Evolutionary conservation across 2,113 vertebrate species (phyloP), one percentile per base, ranked within the genome.

Genomic region (Bostrychus sinensis): DNA sequence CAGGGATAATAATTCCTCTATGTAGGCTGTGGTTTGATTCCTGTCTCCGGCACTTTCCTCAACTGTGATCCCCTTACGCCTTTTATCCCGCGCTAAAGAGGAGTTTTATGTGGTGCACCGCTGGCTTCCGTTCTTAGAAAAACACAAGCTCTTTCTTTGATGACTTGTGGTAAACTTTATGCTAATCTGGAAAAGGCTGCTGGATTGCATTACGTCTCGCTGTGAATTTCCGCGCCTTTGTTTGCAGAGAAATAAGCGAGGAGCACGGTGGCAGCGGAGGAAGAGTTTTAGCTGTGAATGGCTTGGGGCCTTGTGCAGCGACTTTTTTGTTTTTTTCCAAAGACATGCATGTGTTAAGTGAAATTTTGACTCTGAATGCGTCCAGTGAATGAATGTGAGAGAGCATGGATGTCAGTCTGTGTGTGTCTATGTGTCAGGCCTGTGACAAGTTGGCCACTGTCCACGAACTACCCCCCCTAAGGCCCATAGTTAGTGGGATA

Each of bases 121-220:
- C 59, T 63, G 62, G 62, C 51, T 86, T 73, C 75, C 46, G 58
- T 70, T 67, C 19, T 68, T 55, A 53, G 34, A 39, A 32, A 36
- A 30, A 6, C 26, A 20, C 2, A 63, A 13, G 6, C 51, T 51
- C 38, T 48, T 62, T 70, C 69, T 74, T 79, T 77, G 73, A 75
- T 78, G 56, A 60, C 13, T 67, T 72, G 66, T 71, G 42, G 69
- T 77, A 77, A 82, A 82, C 61, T 72, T 78, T 75, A 83, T 77
- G 76, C 64, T 80, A 82, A 86, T 82, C 71, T 62, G 8, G 50
- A 81, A 79, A 77, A 84, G 63, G 84, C 73, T 70, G 51, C 43
- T 66, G 53, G 63, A 71, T 75, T 79, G 72, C 57, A 67, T 72
- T 71, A 45, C 51, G 56, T 81, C 45, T 37, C 62, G 63, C 43